phyloP scores from a whole-genome alignment of 2,113 vertebrate genomes.

The Hipposideros armiger region DNA sequence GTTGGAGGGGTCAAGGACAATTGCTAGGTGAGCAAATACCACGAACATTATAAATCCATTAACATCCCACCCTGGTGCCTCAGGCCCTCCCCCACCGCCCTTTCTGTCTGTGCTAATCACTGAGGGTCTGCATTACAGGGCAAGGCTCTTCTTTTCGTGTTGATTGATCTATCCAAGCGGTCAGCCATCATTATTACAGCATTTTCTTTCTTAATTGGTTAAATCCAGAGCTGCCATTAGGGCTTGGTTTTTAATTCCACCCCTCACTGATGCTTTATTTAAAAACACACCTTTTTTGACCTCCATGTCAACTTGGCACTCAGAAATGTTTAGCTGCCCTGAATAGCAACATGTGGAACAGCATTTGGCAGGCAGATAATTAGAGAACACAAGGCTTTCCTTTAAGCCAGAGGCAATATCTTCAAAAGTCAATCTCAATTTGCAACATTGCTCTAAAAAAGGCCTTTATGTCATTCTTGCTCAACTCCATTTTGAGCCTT shows the following conservation, averaged over 20 bases:
- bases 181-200: rapidly evolving
- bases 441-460: no score
- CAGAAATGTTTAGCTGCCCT: not conserved
- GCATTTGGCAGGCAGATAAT: rapidly evolving
- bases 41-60: not conserved
- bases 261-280: not conserved
- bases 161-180: not conserved
- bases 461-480: rapidly evolving
- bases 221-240: not conserved
- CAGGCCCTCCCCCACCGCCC: rapidly evolving
- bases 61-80: not conserved
- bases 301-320: not conserved
- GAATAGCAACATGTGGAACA: not conserved
- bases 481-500: not conserved
- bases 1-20: not conserved
- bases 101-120: rapidly evolving
- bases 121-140: rapidly evolving
- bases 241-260: not conserved
- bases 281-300: not conserved
- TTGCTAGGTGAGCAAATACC: not conserved
- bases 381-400: not conserved
- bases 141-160: not conserved
- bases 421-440: not conserved
- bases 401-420: not conserved
- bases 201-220: not conserved